Evolutionary conservation across 2,888 invertebrate genomes (phyloP).

Genomic region (Archips crataeganus): DNA sequence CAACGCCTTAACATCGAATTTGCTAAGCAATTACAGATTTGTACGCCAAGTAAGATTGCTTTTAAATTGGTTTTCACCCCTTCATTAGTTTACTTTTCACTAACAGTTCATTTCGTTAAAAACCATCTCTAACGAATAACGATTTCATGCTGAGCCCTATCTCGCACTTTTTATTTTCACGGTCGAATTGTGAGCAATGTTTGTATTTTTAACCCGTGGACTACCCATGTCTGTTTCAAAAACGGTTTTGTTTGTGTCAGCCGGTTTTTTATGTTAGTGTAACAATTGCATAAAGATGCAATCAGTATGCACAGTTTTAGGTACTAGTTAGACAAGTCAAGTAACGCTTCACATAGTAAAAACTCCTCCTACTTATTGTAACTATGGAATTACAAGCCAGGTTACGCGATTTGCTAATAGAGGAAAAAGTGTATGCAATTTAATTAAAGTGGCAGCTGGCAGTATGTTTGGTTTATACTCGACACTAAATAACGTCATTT

Average conservation of each 20-base stretch:
- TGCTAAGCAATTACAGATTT: conserved; percentile 35
- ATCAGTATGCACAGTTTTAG: conserved; percentile 36
- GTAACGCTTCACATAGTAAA: conserved; percentile 36
- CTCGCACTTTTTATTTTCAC: neutral
- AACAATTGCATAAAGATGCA: conserved; percentile 43
- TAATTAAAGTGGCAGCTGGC: neutral
- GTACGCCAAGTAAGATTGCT: conserved; percentile 26
- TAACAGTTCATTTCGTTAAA: neutral
- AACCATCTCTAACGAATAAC: neutral
- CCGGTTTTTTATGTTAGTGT: neutral
- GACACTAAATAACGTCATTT: neutral
- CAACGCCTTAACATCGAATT: conserved; percentile 27
- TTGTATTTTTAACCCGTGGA: neutral
- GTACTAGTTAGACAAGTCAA: conserved; percentile 28
- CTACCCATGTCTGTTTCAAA: conserved; percentile 1
- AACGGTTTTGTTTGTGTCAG: no score
- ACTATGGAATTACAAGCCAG: conserved; percentile 16
- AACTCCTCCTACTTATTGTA: conserved; percentile 26
- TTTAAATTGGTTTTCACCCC: neutral
- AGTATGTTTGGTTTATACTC: neutral
- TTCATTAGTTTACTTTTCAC: conserved; percentile 8
- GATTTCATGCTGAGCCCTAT: neutral
- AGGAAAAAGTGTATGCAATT: conserved; percentile 24
- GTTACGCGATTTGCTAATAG: conserved; percentile 6
- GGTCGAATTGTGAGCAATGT: neutral